phyloP scores from a whole-genome alignment of 2,113 vertebrate genomes.

The Gymnobelideus leadbeateri region DNA sequence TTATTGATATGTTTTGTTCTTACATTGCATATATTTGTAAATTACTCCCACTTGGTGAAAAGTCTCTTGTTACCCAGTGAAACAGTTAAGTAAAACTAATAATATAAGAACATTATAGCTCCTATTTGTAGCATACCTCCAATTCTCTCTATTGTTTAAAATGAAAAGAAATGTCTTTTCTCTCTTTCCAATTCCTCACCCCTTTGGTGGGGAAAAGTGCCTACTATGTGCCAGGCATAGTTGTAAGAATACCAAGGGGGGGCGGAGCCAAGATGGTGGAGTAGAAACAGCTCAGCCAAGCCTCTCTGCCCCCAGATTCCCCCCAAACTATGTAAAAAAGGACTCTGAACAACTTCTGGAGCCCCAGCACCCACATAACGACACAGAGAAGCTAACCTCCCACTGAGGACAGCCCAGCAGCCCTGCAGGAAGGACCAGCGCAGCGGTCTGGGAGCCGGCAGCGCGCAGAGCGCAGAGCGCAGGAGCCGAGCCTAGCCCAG shows the following conservation, averaged over 20 bases:
- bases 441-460: no score
- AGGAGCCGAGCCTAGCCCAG: no score
- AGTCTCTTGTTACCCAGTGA: background rate
- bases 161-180: background rate
- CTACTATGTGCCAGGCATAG: slow-evolving; percentile 48
- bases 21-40: background rate
- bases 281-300: no score
- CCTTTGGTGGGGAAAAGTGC: background rate
- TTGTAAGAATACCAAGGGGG: slow-evolving; percentile 53
- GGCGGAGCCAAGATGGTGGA: no score
- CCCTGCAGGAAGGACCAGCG: no score
- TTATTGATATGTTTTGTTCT: background rate
- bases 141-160: background rate
- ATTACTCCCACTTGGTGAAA: background rate
- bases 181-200: background rate
- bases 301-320: no score
- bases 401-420: no score
- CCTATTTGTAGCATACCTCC: background rate
- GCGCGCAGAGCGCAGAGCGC: no score
- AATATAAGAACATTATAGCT: background rate
- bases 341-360: no score
- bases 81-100: background rate
- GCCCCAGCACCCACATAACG: no score
- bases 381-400: no score
- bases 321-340: no score